Base-by-base conservation (phyloP, 1,140 invertebrate species). In the Halictus rubicundus region DNA sequence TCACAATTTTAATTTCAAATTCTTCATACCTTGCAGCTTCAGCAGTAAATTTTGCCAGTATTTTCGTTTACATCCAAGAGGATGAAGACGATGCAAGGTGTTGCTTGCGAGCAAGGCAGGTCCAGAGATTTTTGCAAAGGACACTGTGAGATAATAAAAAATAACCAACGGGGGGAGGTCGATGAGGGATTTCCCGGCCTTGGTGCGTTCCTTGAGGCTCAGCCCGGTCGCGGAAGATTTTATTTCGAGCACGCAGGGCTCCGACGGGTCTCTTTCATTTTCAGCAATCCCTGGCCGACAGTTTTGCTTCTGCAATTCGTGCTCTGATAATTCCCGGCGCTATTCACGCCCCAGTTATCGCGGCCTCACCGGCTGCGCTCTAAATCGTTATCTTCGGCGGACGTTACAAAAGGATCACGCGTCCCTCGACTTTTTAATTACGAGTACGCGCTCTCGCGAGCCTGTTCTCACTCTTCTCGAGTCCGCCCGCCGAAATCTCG, bases 311-410 rank as follows among this genome's bases (percentile, higher is more conserved):
- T 39, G 32, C 32, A 71, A 71, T 78, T 78, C 46, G 68, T 78
- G 60, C 76, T 78, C 76, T 78, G 76, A 78, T 70, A 71, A 71
- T 78, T 78, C 27, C 49, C 32, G 10, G 5, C 37, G 68, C 46
- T 54, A 46, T 78, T 72, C 69, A 72, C 60, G 68, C 60, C 49
- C 68, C 68, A 72, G 60, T 78, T 78, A 64, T 78, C 76, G 54
- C 39, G n/a, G 57, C 9, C 42, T 23, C n/a, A 42, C 37, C 14
- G 25, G 39, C 54, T 21, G 37, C 12, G n/a, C 42, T 71, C 59
- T 54, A 57, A 64, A 71, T 65, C 69, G 68, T 78, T 78, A 64
- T 78, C 69, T 78, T 71, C 70, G 2, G n/a, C 68, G 68, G 3
- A 25, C 14, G 3, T 10, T 59, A 70, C 68, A 57, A 49, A 71